phyloP scores from a whole-genome alignment of 1,140 invertebrate genomes.

The Drosophila paulistorum region DNA sequence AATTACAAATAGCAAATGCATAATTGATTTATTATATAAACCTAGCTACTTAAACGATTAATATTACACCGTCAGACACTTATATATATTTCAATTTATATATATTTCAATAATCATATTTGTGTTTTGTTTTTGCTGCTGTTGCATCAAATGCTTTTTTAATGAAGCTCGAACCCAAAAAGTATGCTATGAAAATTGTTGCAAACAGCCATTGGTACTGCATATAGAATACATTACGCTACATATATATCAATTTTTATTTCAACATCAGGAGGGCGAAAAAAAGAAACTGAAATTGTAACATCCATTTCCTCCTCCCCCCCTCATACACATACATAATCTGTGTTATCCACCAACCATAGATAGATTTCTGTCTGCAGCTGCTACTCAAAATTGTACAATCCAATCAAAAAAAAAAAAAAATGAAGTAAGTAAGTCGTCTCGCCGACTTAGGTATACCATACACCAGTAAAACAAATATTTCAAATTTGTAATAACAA shows the following conservation, averaged over 20 bases:
- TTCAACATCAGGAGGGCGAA: background rate
- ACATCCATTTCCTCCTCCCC: background rate
- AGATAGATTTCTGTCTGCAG: constrained; percentile 20
- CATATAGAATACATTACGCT: background rate
- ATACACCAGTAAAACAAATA: too few species aligned
- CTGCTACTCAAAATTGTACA: constrained; percentile 19
- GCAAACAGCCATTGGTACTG: constrained; percentile 1
- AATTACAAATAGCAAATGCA: constrained; percentile 21
- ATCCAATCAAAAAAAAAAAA: constrained; percentile 19
- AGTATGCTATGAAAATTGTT: constrained; percentile 15
- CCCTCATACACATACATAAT: background rate
- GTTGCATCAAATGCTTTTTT: constrained; percentile 11
- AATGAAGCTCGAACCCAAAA: constrained; percentile 10
- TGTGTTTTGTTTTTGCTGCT: background rate
- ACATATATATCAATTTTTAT: constrained; percentile 12
- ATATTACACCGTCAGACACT: constrained; percentile 12
- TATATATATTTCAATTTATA: constrained; percentile 5
- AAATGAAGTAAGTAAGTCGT: too few species aligned
- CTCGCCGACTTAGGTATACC: too few species aligned
- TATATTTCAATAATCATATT: constrained; percentile 4
- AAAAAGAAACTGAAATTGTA: background rate
- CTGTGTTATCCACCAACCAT: constrained; percentile 6
- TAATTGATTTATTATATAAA: constrained; percentile 20
- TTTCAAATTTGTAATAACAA: too few species aligned
- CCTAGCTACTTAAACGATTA: constrained; percentile 22